Conservation (phyloP, 1,140 invertebrate genomes). For the Rhyacophila brunnea region DNA sequence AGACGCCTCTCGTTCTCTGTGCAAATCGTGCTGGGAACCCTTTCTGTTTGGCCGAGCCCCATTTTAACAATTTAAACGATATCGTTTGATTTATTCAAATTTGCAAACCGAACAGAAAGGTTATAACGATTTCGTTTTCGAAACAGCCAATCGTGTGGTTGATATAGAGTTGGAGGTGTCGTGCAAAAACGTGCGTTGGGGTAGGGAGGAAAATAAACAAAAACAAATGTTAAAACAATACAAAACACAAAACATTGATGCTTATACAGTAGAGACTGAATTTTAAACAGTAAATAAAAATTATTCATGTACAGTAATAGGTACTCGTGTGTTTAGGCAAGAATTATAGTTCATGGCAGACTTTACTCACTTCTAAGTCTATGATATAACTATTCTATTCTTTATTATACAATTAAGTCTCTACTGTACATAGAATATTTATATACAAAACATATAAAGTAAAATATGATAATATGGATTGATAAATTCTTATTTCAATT, state of each 20-base stretch:
- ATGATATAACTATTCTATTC: too few relatives aligned
- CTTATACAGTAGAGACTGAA: neutral
- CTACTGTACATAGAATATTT: too few relatives aligned
- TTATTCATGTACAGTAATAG: too few relatives aligned
- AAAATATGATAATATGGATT: too few relatives aligned
- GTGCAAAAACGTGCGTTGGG: conserved; percentile 21
- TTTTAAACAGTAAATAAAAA: neutral
- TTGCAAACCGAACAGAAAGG: neutral
- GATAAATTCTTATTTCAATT: too few relatives aligned
- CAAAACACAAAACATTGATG: conserved; percentile 1
- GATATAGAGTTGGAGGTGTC: conserved; percentile 3
- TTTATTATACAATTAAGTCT: too few relatives aligned
- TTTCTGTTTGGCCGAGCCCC: conserved; percentile 38
- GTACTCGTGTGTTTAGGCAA: too few relatives aligned
- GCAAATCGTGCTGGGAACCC: conserved; percentile 67
- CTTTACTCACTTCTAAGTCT: too few relatives aligned
- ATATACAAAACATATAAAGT: too few relatives aligned
- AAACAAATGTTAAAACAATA: conserved; percentile 18
- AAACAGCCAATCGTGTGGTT: conserved; percentile 6
- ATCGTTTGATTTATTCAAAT: neutral
- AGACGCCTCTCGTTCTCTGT: conserved; percentile 58
- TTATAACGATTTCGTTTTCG: neutral
- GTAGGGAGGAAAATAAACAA: conserved; percentile 16
- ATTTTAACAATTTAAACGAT: neutral
- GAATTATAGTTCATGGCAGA: too few relatives aligned